Percentiles rank a stretch among this genome's conserved stretches.
Conservation (phyloP, 2,888 invertebrate genomes). For the Proisotoma minuta region DNA sequence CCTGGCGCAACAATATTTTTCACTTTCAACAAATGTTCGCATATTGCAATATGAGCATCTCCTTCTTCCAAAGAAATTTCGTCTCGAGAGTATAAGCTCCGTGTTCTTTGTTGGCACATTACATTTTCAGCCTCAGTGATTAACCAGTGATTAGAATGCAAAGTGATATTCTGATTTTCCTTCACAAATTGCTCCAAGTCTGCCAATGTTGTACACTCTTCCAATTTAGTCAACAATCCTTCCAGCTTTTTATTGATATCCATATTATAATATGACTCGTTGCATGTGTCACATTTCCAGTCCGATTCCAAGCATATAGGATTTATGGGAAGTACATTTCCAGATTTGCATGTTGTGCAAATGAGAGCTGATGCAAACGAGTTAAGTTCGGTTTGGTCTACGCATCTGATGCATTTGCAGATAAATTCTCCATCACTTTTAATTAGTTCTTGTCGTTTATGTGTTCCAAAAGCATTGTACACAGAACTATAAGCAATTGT, state of each 20-base stretch:
- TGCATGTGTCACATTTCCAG: slow-evolving; percentile 62
- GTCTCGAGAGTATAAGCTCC: background rate
- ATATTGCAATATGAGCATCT: slow-evolving; percentile 19
- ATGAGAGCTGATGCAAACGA: slow-evolving; percentile 46
- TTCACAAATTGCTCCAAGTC: slow-evolving; percentile 3
- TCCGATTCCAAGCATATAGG: slow-evolving; percentile 49
- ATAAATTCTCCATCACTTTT: slow-evolving; percentile 48
- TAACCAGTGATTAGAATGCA: slow-evolving; percentile 12
- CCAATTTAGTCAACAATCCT: slow-evolving; percentile 5
- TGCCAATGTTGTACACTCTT: slow-evolving; percentile 7
- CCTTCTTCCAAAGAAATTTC: slow-evolving; percentile 12
- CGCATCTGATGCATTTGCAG: slow-evolving; percentile 47
- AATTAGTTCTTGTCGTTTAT: slow-evolving; percentile 45
- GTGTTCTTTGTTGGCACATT: slow-evolving; percentile 12
- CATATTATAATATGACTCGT: too few relatives aligned
- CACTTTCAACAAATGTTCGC: slow-evolving; percentile 28
- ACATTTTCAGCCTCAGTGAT: slow-evolving; percentile 15
- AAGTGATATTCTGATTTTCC: background rate
- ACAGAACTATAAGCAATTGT: slow-evolving; percentile 66
- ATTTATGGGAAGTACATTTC: slow-evolving; percentile 2
- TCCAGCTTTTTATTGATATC: background rate
- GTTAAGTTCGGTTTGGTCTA: slow-evolving; percentile 47
- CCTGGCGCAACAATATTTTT: slow-evolving; percentile 31
- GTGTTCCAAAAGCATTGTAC: slow-evolving; percentile 42
- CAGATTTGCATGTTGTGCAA: slow-evolving; percentile 5